Evolutionary conservation across 2,113 vertebrate genomes (phyloP), one percentile per base, ranked within the genome.

Genomic region (Burhinus oedicnemus): DNA sequence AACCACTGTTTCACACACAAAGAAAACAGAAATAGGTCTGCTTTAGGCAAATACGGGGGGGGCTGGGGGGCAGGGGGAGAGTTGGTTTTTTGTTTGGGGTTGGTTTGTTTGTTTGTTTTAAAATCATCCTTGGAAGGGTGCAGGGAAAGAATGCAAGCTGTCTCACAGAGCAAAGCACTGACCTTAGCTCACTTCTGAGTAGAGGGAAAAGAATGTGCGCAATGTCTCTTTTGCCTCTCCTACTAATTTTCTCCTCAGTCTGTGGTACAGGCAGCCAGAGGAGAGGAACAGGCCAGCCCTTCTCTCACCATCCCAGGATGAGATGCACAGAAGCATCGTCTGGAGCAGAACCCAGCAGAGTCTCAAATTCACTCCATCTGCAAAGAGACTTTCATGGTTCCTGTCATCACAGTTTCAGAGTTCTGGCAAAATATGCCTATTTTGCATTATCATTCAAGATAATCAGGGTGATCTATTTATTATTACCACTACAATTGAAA

Each of bases 11-110:
- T 69, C 49, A 45, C 32, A 57, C 8, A 54, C 38, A 70, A 80
- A 62, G 27, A 34, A 72, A 52, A 34, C 8, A 89, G 65, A 91
- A 93, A 55, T 27, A 65, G 34, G 20, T 32, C 42, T 58, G 5
- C n/a, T 87, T 82, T 84, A 51, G 57, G 83, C 30, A 90, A 65
- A 57, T 23, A 8, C n/a, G n/a, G n/a, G 26, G 6, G 18, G 29
- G 36, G 3, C 15, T 42, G 5, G 3, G 3, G 15, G 4, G 5
- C 17, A 15, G 15, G 12, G 23, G 7, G 19, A 12, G 17, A 4
- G 23, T 11, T 58, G n/a, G 2, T 0, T 82, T 88, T 61, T 74
- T 60, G 29, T 42, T 87, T 60, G 34, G 40, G 14, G 17, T 25
- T 51, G 34, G 21, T 51, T 75, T 40, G 11, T 44, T 78, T 45